phyloP scores from a whole-genome alignment of 2,797 vertebrate species.

The Epinephelus awoara region DNA sequence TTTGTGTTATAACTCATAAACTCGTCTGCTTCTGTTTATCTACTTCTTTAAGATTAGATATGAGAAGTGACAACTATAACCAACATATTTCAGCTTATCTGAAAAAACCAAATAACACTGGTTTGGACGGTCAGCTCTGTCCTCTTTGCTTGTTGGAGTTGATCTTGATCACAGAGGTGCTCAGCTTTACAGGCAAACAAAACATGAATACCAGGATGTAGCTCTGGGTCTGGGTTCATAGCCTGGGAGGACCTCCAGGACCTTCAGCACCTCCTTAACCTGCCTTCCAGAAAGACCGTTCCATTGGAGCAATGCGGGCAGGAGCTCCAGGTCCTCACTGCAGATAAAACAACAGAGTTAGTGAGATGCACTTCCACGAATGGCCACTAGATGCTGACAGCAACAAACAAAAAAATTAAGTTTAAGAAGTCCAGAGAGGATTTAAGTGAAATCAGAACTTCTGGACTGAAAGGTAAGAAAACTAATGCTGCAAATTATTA shows the following conservation, averaged over 20 bases:
- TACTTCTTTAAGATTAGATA: background rate
- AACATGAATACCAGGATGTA: background rate
- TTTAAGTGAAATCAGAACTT: too few relatives aligned
- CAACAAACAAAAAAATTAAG: too few relatives aligned
- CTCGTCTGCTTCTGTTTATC: background rate
- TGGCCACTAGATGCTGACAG: background rate
- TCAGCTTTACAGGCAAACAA: background rate
- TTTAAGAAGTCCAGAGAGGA: too few relatives aligned
- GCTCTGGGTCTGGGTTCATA: background rate
- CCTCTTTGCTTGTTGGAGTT: background rate
- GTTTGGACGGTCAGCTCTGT: background rate
- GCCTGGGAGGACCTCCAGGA: slow-evolving; percentile 20
- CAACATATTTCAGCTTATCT: background rate
- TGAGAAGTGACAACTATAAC: background rate
- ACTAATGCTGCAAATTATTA: too few relatives aligned
- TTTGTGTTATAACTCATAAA: background rate
- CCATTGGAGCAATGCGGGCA: slow-evolving; percentile 71
- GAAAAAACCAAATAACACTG: background rate
- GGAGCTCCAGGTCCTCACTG: slow-evolving; percentile 53
- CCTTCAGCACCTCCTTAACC: slow-evolving; percentile 57
- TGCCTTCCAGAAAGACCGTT: slow-evolving; percentile 41
- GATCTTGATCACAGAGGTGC: background rate
- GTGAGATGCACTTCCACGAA: background rate
- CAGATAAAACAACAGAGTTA: slow-evolving; percentile 19
- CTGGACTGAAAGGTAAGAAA: too few relatives aligned